These are phyloP conservation scores for Fukomys damarensis DNA, from an alignment of 2,113 vertebrate genomes.

Conservation along the genomic window DNA sequence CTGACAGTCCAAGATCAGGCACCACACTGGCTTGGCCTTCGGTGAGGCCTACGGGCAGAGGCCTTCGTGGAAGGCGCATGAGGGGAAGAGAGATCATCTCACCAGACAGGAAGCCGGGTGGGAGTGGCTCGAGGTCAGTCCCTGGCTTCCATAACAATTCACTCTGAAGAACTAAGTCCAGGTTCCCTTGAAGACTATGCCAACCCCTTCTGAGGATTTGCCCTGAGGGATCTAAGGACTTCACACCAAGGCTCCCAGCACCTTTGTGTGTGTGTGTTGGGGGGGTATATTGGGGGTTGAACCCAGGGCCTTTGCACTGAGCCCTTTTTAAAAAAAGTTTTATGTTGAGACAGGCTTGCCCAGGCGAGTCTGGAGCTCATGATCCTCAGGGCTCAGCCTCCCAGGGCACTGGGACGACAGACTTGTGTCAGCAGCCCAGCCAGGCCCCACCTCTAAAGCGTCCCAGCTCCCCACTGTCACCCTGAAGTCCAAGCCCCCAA, in stretches of 20 bases:
- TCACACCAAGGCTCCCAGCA: neutral
- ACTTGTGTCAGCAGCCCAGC: too few species aligned
- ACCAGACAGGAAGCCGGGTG: neutral
- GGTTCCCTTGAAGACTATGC: neutral
- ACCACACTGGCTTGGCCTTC: too few species aligned
- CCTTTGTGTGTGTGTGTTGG: neutral
- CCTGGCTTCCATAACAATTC: neutral
- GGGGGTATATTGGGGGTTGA: neutral
- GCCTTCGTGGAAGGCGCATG: rapidly evolving
- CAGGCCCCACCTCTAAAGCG: neutral
- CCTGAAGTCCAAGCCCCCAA: neutral
- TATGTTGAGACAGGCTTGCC: neutral
- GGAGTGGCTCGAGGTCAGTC: neutral
- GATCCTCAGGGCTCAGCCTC: neutral
- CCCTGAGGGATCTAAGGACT: neutral
- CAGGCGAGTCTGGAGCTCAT: neutral
- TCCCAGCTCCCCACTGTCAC: neutral
- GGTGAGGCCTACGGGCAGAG: neutral
- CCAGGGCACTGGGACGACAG: neutral
- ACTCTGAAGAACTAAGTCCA: neutral
- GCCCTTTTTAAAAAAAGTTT: neutral
- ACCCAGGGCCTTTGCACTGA: neutral
- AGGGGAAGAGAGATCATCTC: too few species aligned
- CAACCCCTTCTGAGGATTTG: neutral
- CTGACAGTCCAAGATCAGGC: neutral